These are phyloP conservation scores for Erannis defoliaria DNA, from an alignment of 2,888 invertebrate genomes.

Conservation along the genomic window DNA sequence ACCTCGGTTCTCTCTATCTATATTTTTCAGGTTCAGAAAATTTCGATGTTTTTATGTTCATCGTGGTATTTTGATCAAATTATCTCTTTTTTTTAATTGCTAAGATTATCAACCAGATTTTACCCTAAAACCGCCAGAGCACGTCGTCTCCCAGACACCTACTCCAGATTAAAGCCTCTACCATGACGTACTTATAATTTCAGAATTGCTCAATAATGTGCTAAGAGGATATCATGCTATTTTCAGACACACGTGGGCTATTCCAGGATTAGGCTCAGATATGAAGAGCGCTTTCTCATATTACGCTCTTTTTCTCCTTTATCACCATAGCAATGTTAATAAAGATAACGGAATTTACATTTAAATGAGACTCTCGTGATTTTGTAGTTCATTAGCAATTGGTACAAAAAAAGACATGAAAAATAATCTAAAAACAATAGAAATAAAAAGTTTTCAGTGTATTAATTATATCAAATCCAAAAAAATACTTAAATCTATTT, in stretches of 20 bases:
- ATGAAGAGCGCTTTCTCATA: not conserved
- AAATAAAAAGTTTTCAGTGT: no score
- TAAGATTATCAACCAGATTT: not conserved
- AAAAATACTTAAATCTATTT: no score
- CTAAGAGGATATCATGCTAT: slow-evolving; percentile 28
- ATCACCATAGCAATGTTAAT: no score
- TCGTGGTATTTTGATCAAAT: not conserved
- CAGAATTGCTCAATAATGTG: slow-evolving; percentile 13
- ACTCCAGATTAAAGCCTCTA: not conserved
- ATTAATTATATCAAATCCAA: no score
- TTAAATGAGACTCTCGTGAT: no score
- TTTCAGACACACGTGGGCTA: slow-evolving; percentile 30
- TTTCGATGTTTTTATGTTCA: not conserved
- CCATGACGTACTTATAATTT: not conserved
- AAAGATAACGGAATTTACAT: no score
- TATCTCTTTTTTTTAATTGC: not conserved
- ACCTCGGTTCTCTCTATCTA: no score
- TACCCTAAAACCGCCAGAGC: not conserved
- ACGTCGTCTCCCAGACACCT: not conserved
- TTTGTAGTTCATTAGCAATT: no score
- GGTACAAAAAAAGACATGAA: no score
- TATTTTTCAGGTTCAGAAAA: no score
- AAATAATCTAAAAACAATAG: no score
- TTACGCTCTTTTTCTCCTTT: no score
- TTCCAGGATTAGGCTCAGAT: slow-evolving; percentile 17